phyloP scores from a whole-genome alignment of 2,888 invertebrate species.

The Blera fallax region DNA sequence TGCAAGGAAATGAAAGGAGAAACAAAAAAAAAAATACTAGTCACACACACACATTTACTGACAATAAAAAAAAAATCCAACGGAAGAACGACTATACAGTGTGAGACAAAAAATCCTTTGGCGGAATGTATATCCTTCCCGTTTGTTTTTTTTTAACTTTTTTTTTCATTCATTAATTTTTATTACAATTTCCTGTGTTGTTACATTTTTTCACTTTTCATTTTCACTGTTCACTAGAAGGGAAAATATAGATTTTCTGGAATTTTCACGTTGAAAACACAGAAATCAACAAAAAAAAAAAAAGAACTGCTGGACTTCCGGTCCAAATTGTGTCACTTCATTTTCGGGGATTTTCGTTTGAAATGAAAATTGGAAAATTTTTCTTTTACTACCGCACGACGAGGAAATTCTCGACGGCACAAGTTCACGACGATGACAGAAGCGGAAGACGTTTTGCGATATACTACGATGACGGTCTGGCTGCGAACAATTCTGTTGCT shows the following conservation, averaged over 20 bases:
- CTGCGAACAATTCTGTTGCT: conserved; percentile 30
- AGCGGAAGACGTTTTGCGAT: conserved; percentile 66
- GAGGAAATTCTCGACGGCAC: background rate
- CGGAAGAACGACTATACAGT: conserved; percentile 31
- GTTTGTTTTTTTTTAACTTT: conserved; percentile 12
- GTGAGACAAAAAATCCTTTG: conserved; percentile 53
- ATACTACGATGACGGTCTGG: conserved; percentile 42
- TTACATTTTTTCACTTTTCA: background rate
- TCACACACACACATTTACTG: conserved; percentile 62
- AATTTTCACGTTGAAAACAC: too few relatives aligned
- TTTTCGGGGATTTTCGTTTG: conserved; percentile 1
- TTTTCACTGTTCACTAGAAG: background rate
- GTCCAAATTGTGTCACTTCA: conserved; percentile 9
- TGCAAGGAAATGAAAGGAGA: conserved; percentile 51
- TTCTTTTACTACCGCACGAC: conserved; percentile 3
- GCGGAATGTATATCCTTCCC: background rate
- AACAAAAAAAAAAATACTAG: conserved; percentile 7
- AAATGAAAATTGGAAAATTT: background rate
- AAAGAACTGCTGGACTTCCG: conserved; percentile 30
- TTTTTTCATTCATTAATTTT: conserved; percentile 44
- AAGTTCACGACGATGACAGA: conserved; percentile 4
- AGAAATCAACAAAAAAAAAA: background rate
- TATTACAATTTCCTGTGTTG: conserved; percentile 27
- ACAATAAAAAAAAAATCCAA: conserved; percentile 44
- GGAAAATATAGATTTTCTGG: background rate